phyloP scores from a whole-genome alignment of 1,140 invertebrate species.

The Zaprionus camerounensis region DNA sequence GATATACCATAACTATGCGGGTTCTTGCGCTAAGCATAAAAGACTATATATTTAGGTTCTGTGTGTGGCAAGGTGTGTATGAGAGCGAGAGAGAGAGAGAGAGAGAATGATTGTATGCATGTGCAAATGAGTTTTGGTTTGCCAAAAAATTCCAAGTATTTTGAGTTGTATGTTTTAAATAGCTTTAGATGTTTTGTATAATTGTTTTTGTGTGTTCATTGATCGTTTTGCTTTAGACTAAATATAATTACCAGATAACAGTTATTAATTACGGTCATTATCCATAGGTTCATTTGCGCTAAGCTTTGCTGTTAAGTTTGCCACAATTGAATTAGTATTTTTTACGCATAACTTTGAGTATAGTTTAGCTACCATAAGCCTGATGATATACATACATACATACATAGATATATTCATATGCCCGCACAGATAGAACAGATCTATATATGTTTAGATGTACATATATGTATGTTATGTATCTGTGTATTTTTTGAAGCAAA shows the following conservation, averaged over 20 bases:
- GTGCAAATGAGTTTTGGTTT: slow-evolving; percentile 32
- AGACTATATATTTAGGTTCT: slow-evolving; percentile 53
- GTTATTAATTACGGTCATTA: background rate
- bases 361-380: slow-evolving; percentile 54
- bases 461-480: slow-evolving; percentile 26
- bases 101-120: slow-evolving; percentile 13
- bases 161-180: slow-evolving; percentile 43
- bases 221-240: slow-evolving; percentile 30
- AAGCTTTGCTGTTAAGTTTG: slow-evolving; percentile 62
- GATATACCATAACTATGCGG: slow-evolving; percentile 44
- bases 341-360: slow-evolving; percentile 27
- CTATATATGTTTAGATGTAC: slow-evolving; percentile 32
- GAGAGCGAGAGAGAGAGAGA: background rate
- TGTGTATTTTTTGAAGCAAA: slow-evolving; percentile 67
- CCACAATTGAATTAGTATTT: slow-evolving; percentile 58
- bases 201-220: slow-evolving; percentile 49
- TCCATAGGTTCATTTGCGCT: slow-evolving; percentile 7
- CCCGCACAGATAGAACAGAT: slow-evolving; percentile 19
- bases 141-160: slow-evolving; percentile 75
- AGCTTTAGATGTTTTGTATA: slow-evolving; percentile 72
- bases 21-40: slow-evolving; percentile 59
- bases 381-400: slow-evolving; percentile 33
- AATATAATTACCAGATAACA: slow-evolving; percentile 8
- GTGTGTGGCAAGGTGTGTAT: slow-evolving; percentile 42
- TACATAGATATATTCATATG: background rate